Base-by-base conservation (phyloP, 23 tunicate species). In the Halocynthia roretzi region DNA sequence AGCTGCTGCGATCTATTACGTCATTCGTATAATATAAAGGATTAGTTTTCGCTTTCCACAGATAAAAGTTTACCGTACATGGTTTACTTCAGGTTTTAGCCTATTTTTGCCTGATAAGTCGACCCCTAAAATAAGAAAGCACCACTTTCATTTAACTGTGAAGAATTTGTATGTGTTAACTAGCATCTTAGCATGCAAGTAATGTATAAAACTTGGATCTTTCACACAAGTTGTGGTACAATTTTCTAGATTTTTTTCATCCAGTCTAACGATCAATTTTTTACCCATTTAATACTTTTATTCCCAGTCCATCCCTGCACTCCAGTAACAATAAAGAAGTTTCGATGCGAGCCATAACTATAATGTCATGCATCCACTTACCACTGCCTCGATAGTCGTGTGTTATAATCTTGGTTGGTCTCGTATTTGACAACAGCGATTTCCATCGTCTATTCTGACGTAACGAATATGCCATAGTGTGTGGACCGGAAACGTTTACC, bases 371-470 rank as follows among this genome's bases (percentile, higher is more conserved):
- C 31, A 67, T 0, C 20, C 17, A 12, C 14, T 40, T 54, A 74
- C 78, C 78, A 54, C 65, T 74, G 78, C 56, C 65, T 8, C 11
- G 64, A 56, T 74, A 74, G 56, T 74, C 78, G 63, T 74, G 78
- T 12, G 56, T 18, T 8, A 74, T 74, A 5, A 74, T 74, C 31
- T 74, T 74, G 64, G 78, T 74, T 17, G 17, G 17, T n/a, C 21
- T 53, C 78, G 78, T 54, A 54, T 62, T 14, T 54, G 20, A 10
- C 56, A 74, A 48, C 78, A 74, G 56, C 78, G 20, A n/a, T 18
- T 7, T 62, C 78, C 78, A 74, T 4, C 14, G 31, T 20, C 50
- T 54, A 6, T 50, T 54, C 19, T 54, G 20, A 9, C 20, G 55
- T 0, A 18, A 8, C n/a, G 18, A 22, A 64, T 54, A 48, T 0